phyloP scores from a whole-genome alignment of 2,888 invertebrate genomes.

The Tuberolachnus salignus region DNA sequence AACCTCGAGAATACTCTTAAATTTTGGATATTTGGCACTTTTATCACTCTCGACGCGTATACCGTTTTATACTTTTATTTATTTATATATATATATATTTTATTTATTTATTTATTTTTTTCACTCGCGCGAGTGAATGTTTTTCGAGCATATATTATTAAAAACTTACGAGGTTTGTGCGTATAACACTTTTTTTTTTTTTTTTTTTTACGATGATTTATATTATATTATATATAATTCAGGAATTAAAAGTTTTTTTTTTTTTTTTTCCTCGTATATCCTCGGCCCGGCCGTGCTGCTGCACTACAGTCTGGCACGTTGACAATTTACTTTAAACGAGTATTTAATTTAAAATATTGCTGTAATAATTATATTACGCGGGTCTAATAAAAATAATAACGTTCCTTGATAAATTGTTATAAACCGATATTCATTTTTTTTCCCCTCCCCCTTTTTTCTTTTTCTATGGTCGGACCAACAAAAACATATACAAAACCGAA shows the following conservation, averaged over 20 bases:
- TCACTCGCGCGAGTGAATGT: background rate
- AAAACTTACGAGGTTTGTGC: constrained; percentile 11
- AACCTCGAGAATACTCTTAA: constrained; percentile 30
- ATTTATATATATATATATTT: too few relatives aligned
- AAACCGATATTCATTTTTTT: background rate
- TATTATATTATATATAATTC: constrained; percentile 5
- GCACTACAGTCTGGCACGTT: background rate
- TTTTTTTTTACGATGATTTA: too few relatives aligned
- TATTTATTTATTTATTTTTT: too few relatives aligned
- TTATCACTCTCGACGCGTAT: background rate
- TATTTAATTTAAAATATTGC: background rate
- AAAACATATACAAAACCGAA: too few relatives aligned
- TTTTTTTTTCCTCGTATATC: background rate
- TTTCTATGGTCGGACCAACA: too few relatives aligned
- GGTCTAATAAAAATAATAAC: background rate
- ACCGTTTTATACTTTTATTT: constrained; percentile 6
- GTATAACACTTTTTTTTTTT: constrained; percentile 5
- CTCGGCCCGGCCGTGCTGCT: too few relatives aligned
- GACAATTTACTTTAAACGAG: constrained; percentile 19
- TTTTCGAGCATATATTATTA: constrained; percentile 9
- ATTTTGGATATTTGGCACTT: constrained; percentile 42
- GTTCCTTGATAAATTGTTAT: background rate
- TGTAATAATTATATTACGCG: constrained; percentile 1
- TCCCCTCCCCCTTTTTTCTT: too few relatives aligned
- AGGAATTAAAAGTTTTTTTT: constrained; percentile 1